phyloP scores from a whole-genome alignment of 2,888 invertebrate genomes.

The Axea sp. region DNA sequence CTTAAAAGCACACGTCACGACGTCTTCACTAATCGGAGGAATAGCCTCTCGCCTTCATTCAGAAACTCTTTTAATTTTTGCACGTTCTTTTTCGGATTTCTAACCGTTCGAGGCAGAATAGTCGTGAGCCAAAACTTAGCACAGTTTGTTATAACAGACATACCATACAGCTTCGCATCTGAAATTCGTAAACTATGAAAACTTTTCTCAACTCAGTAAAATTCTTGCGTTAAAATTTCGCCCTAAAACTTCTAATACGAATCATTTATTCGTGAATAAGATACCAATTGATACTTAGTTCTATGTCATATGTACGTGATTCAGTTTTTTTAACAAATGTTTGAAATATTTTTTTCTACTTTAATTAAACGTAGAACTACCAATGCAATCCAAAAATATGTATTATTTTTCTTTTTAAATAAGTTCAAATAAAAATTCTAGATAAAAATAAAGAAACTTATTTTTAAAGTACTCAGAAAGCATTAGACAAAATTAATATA shows the following conservation, averaged over 20 bases:
- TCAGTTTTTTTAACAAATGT: no score
- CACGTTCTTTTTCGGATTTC: slow-evolving; percentile 45
- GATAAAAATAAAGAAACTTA: no score
- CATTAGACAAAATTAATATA: no score
- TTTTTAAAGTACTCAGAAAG: no score
- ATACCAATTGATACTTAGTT: slow-evolving; percentile 16
- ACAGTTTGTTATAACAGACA: slow-evolving; percentile 57
- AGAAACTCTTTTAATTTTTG: slow-evolving; percentile 58
- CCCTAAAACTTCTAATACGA: slow-evolving; percentile 33
- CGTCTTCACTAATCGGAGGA: slow-evolving; percentile 57
- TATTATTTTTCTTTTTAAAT: no score
- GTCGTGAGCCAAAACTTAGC: slow-evolving; percentile 35
- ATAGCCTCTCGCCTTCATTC: slow-evolving; percentile 41
- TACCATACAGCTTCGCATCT: slow-evolving; percentile 45
- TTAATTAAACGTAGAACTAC: no score
- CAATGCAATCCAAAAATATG: no score
- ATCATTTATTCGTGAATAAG: slow-evolving; percentile 47
- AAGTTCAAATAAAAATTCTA: no score
- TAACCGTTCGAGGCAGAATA: slow-evolving; percentile 40
- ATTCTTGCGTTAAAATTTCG: slow-evolving; percentile 56
- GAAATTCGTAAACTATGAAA: slow-evolving; percentile 53
- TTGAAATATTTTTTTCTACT: no score
- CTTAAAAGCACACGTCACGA: slow-evolving; percentile 51
- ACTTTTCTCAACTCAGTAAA: slow-evolving; percentile 37
- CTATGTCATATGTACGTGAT: slow-evolving; percentile 12